A percentile compares a stretch with the other conserved stretches of the same genome.
Evolutionary conservation across 2,797 vertebrate species (phyloP).

Genomic region (Phoxinus dragarum): DNA sequence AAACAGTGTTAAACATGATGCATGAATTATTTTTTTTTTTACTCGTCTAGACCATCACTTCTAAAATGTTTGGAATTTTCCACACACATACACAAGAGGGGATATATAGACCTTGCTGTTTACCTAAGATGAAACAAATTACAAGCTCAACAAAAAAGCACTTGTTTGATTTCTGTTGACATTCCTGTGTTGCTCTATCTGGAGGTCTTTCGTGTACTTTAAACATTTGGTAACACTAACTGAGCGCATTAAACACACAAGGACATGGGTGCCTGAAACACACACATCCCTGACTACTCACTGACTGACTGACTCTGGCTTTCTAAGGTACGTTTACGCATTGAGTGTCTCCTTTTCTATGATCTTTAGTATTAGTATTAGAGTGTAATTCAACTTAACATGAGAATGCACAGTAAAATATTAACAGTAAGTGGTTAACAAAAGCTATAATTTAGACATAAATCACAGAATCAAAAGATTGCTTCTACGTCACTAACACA

Average conservation of each 20-base stretch:
- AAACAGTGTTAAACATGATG: background rate
- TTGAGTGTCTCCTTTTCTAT: background rate
- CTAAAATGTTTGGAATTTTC: background rate
- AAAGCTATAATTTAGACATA: background rate
- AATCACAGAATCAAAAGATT: background rate
- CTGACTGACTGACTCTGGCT: conserved; percentile 18
- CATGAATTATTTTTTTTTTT: background rate
- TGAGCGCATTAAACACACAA: conserved; percentile 51
- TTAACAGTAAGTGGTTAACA: background rate
- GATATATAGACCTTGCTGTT: background rate
- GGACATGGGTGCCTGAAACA: conserved; percentile 24
- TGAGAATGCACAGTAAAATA: background rate
- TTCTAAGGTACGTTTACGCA: conserved; percentile 42
- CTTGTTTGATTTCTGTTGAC: conserved; percentile 46
- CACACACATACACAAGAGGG: background rate
- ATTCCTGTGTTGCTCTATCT: conserved; percentile 48
- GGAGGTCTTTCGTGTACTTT: conserved; percentile 61
- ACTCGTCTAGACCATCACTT: background rate
- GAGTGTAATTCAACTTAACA: background rate
- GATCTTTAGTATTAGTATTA: background rate
- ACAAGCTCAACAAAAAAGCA: conserved; percentile 50
- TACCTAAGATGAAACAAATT: background rate
- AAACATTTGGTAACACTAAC: conserved; percentile 38
- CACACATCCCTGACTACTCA: conserved; percentile 19
- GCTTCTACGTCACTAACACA: background rate